Conservation (phyloP, 2,113 vertebrate genomes). For the Nannospalax galili region DNA sequence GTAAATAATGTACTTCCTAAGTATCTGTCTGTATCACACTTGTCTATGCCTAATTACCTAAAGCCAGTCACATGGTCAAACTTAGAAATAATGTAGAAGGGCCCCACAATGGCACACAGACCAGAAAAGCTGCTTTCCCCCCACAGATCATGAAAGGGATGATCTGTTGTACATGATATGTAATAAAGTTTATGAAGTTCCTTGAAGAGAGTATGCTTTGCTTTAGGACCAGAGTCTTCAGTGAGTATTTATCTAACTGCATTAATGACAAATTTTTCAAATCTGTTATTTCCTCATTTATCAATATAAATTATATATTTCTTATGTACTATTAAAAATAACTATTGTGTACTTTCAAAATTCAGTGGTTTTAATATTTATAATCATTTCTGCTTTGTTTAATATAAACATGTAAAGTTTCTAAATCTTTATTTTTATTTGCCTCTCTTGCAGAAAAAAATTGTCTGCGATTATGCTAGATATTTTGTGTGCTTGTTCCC, state of each 20-base stretch:
- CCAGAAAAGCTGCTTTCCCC: neutral
- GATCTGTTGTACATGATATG: neutral
- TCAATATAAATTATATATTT: neutral
- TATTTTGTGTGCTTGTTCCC: neutral
- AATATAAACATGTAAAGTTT: neutral
- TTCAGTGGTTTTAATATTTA: neutral
- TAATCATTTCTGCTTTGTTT: slow-evolving; percentile 9
- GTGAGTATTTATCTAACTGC: neutral
- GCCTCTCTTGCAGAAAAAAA: neutral
- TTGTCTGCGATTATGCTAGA: neutral
- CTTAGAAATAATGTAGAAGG: neutral
- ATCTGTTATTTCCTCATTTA: slow-evolving; percentile 1
- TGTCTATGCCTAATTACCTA: neutral
- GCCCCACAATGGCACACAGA: neutral
- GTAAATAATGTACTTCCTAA: neutral
- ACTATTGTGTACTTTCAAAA: neutral
- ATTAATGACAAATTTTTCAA: neutral
- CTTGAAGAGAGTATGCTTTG: neutral
- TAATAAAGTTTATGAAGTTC: neutral
- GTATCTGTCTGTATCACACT: neutral
- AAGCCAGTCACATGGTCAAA: neutral
- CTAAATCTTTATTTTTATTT: slow-evolving; percentile 31
- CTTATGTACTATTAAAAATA: neutral
- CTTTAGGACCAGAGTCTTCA: slow-evolving; percentile 16
- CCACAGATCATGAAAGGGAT: neutral